Conservation (phyloP, 2,113 vertebrate genomes). For the Xiphophorus maculatus region DNA sequence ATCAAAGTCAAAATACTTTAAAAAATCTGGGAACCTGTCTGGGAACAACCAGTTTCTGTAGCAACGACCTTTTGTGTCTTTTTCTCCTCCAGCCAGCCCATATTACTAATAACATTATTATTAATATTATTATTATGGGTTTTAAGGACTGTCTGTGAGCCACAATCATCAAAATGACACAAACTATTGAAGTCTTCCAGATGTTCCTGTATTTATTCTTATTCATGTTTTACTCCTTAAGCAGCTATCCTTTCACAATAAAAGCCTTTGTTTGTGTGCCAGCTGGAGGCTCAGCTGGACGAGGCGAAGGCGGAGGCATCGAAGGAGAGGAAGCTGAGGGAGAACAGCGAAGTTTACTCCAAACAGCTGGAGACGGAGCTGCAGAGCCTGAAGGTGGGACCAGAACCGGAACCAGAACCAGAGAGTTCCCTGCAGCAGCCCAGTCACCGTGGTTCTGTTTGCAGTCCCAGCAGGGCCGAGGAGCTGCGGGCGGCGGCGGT, state of each 20-base stretch:
- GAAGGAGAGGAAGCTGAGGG: constrained; percentile 92
- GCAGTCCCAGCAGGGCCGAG: constrained; percentile 85
- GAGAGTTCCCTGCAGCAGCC: background rate
- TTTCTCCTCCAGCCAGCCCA: no score
- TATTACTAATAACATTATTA: no score
- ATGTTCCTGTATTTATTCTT: no score
- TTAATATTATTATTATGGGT: no score
- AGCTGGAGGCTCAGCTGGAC: constrained; percentile 94
- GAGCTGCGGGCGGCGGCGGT: constrained; percentile 67
- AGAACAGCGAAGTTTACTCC: constrained; percentile 91
- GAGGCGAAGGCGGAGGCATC: constrained; percentile 88
- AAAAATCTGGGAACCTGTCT: no score
- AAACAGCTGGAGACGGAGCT: constrained; percentile 93
- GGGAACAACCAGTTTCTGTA: no score
- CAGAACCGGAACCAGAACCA: background rate
- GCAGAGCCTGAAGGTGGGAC: constrained; percentile 86
- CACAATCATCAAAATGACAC: no score
- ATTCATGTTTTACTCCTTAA: no score
- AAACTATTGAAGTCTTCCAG: no score
- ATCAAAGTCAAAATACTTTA: no score
- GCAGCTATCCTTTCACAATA: constrained; percentile 27
- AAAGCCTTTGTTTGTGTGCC: constrained; percentile 15
- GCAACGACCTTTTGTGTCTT: no score
- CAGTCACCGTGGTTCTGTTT: background rate
- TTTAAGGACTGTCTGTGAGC: no score